Evolutionary conservation across 1,140 invertebrate species (phyloP), one percentile per base, ranked within the genome.

Genomic region (Drosophila murphyi): DNA sequence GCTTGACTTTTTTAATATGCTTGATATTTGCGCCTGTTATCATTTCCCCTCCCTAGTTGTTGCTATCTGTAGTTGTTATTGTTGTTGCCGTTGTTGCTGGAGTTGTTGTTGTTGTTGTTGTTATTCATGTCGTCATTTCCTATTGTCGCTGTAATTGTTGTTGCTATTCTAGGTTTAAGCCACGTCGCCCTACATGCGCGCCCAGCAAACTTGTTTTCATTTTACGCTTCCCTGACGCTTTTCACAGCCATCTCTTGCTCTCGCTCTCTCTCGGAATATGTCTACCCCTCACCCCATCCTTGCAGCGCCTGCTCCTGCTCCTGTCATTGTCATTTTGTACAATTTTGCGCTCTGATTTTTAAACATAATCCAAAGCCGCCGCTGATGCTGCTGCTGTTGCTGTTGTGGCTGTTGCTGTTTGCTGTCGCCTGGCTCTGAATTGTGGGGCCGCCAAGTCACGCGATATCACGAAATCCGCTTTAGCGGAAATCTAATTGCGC

Each of bases 281-380:
- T 20, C 31, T 20, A 0, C 20, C 20, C 32, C 29, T 8, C 20
- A 20, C 20, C 20, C 20, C 20, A 20, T 20, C 20, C 20, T 20
- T 20, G 20, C 1, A 1, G 2, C 34, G 43, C n/a, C 45, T 20
- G n/a, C 32, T 8, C 29, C 5, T 10, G 8, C 41, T 62, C 48
- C 59, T 80, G 68, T 63, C 72, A 75, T 89, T 89, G 86, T 89
- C 85, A 88, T 88, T 89, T 85, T 89, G 85, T 89, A 89, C 85
- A 89, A 89, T 89, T 89, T 89, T 90, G 68, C 85, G 85, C 85
- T 89, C 85, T 89, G 86, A 89, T 89, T 89, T 89, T 89, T 89
- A 89, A 89, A 89, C 83, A 89, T 89, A 89, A 89, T 89, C 85
- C 86, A 76, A 76, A 60, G 79, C 83, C 57, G 78, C 54, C 45